These are phyloP conservation scores for Andrena cerasifolii DNA, from an alignment of 1,140 invertebrate genomes.

Conservation along the genomic window DNA sequence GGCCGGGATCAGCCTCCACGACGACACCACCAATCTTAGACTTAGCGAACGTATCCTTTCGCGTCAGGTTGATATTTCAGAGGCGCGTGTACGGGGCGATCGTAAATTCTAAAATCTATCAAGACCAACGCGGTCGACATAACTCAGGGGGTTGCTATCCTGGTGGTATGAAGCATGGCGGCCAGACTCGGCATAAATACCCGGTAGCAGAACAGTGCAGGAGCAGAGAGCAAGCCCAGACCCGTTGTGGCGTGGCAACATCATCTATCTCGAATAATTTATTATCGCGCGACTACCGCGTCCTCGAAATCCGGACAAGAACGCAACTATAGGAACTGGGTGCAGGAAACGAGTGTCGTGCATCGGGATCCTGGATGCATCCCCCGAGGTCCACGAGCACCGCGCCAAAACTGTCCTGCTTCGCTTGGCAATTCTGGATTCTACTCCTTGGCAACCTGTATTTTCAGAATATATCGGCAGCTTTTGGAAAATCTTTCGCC, in stretches of 20 bases:
- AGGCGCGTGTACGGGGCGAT: constrained; percentile 66
- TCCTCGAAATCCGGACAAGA: constrained; percentile 80
- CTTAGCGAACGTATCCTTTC: constrained; percentile 30
- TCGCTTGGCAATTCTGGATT: background rate
- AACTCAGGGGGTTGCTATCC: constrained; percentile 78
- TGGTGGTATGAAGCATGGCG: constrained; percentile 81
- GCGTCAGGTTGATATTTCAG: constrained; percentile 65
- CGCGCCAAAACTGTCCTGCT: background rate
- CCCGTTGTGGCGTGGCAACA: constrained; percentile 80
- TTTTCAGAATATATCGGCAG: too few species aligned
- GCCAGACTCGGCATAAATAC: constrained; percentile 82
- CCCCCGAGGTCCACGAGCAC: constrained; percentile 5
- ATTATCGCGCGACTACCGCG: constrained; percentile 77
- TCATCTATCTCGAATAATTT: constrained; percentile 83
- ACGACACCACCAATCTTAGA: background rate
- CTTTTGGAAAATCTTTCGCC: too few species aligned
- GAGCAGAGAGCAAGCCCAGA: constrained; percentile 71
- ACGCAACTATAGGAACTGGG: constrained; percentile 76
- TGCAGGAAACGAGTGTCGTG: constrained; percentile 70
- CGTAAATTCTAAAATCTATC: constrained; percentile 83
- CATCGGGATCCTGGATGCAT: constrained; percentile 46
- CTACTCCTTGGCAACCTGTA: background rate
- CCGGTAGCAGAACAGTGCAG: constrained; percentile 79
- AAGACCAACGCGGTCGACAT: constrained; percentile 82
- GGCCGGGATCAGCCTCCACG: background rate